Evolutionary conservation across 2,888 invertebrate genomes (phyloP).

Genomic region (Drosophila trichaetosa): DNA sequence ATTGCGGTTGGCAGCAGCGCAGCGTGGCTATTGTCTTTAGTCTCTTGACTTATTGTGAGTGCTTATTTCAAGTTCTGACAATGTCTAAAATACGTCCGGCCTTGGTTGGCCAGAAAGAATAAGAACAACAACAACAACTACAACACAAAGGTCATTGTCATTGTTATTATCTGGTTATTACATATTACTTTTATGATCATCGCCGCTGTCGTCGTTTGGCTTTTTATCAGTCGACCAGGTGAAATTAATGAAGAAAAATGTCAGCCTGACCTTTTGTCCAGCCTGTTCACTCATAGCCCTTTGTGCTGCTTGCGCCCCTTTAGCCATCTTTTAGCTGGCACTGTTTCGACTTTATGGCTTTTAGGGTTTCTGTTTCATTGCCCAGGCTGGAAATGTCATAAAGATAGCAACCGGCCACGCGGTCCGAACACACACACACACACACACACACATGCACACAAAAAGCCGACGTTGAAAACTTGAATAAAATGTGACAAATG

Average conservation of each 20-base stretch:
- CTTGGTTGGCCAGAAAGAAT: not conserved
- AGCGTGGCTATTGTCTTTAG: constrained; percentile 36
- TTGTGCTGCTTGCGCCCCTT: constrained; percentile 33
- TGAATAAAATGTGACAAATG: constrained; percentile 81
- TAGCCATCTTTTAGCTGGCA: constrained; percentile 26
- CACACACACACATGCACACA: not conserved
- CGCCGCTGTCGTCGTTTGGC: constrained; percentile 43
- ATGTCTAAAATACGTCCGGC: constrained; percentile 29
- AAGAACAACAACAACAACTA: not conserved
- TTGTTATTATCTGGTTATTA: constrained; percentile 68
- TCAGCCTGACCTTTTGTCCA: constrained; percentile 57
- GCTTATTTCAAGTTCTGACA: constrained; percentile 25
- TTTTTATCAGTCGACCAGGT: constrained; percentile 75
- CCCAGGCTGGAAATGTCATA: constrained; percentile 60
- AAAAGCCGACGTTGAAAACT: constrained; percentile 60
- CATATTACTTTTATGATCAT: constrained; percentile 64
- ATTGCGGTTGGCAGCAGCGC: constrained; percentile 56
- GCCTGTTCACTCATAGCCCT: constrained; percentile 13
- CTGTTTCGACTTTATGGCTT: constrained; percentile 59
- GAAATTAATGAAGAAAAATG: constrained; percentile 78
- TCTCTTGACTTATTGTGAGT: constrained; percentile 6
- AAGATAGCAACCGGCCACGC: constrained; percentile 66
- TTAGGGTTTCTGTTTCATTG: constrained; percentile 63
- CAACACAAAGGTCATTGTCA: constrained; percentile 32
- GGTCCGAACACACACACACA: constrained; percentile 10